Evolutionary conservation across 2,113 vertebrate species (phyloP), one percentile per base, ranked within the genome.

Genomic region (Oreotrochilus melanogaster): DNA sequence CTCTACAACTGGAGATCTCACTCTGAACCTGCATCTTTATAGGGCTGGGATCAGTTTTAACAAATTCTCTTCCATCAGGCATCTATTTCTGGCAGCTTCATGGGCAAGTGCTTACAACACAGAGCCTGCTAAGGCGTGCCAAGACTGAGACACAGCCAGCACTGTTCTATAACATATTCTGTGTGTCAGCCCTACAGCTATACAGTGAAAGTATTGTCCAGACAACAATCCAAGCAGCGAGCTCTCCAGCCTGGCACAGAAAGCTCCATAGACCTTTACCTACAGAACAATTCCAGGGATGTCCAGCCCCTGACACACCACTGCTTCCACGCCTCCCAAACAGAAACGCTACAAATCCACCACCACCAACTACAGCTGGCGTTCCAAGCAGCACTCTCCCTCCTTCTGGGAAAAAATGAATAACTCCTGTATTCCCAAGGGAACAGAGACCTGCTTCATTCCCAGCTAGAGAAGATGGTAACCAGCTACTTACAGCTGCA

Each of bases 131-230:
- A 54, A 94, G 82, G 86, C 95, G 95, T 23, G 96, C 97, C 97
- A 98, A 96, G 84, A 35, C 28, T 13, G 54, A 96, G 88, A 98
- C 97, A 98, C 95, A 97, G 95, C 89, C 6, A 85, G 96, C 71
- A 94, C 97, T 98, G 97, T 97, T 97, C 94, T 84, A 8, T 72
- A 92, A 51, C 42, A 69, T 83, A 88, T 24, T 76, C 76, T 61
- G 79, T 78, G 89, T 93, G 90, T 95, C 93, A 70, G 72, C 89
- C 89, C 72, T 19, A 10, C 51, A 45, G 93, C 39, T 82, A 73
- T 42, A 98, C 97, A 98, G 96, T 78, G 94, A 50, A 23, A 53
- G 90, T 76, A 96, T 98, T 97, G 94, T 97, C 62, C 81, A 35
- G 47, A 79, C 95, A 89, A 94, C 94, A 98, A 95, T 82, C 92